Evolutionary conservation across 2,888 invertebrate species (phyloP), one percentile per base, ranked within the genome.

Genomic region (Chironomus tentans): DNA sequence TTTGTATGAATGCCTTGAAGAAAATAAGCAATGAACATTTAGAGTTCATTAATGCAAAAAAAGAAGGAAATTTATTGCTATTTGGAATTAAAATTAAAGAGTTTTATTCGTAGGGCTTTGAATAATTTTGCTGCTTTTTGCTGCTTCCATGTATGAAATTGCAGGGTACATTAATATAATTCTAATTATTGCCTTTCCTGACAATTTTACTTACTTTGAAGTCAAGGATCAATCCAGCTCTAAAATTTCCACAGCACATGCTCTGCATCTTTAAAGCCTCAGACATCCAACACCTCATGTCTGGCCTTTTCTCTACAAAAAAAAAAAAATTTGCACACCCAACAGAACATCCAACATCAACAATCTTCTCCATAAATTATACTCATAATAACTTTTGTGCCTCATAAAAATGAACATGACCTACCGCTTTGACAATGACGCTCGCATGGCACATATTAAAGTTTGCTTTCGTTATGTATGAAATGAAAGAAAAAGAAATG

Each of bases 321-420:
- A 13, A 13, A 50, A n/a, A n/a, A n/a, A n/a, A n/a, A 56, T 18
- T 56, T 56, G n/a, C 56, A 56, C 56, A 15, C 56, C 18, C 18
- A 56, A 65, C 18, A 65, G 65, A 13, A 18, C 21, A 21, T 56
- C n/a, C 24, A 13, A 18, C 21, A 21, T 56, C n/a, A 56, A 56
- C 18, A 15, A n/a, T 56, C 56, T 56, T 18, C 56, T n/a, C 56
- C n/a, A n/a, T 56, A 56, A 18, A 56, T n/a, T 15, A n/a, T 56
- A n/a, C n/a, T n/a, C 56, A 15, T 56, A 56, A 56, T 18, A 56
- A 56, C 18, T 56, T 15, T 56, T 24, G 13, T 65, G 21, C 13
- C 65, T 65, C 65, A 74, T 68, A 65, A 24, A 74, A 62, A 62
- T 62, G 65, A 65, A 74, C 74, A 74, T 74, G 74, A 74, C 74